Conservation (phyloP, 2,888 invertebrate species). For the Buathra laborator region DNA sequence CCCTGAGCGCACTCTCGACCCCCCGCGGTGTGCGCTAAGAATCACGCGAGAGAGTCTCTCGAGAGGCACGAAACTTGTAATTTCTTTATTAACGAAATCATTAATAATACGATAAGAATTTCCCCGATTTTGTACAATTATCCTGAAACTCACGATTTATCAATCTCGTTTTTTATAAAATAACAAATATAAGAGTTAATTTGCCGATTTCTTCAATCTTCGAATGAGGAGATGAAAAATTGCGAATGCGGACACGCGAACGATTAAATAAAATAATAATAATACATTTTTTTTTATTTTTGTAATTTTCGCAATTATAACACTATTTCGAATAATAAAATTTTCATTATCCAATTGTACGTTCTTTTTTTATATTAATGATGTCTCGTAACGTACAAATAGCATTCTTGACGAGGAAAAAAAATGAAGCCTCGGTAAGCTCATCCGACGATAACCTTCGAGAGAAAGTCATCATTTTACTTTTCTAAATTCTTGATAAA, state of each 20-base stretch:
- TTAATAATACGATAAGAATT: neutral
- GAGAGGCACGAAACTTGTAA: neutral
- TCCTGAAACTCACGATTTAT: neutral
- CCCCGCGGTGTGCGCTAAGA: neutral
- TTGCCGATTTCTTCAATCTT: too few relatives aligned
- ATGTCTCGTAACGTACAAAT: neutral
- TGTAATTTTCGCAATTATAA: too few relatives aligned
- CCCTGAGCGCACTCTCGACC: constrained; percentile 4
- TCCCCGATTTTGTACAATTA: neutral
- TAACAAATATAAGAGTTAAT: too few relatives aligned
- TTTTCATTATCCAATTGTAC: too few relatives aligned
- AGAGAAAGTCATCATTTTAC: constrained; percentile 7
- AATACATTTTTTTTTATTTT: too few relatives aligned
- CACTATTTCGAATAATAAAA: too few relatives aligned
- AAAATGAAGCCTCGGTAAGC: constrained; percentile 37
- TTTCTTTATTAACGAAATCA: neutral
- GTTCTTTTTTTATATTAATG: too few relatives aligned
- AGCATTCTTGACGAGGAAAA: neutral
- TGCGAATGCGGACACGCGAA: too few relatives aligned
- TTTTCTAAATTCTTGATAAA: neutral
- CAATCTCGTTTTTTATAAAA: neutral
- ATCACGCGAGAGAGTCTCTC: neutral
- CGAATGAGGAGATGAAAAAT: too few relatives aligned
- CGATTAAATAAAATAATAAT: too few relatives aligned
- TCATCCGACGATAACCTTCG: neutral